These are phyloP conservation scores for Luperina testacea DNA, from an alignment of 2,888 invertebrate genomes.

Conservation along the genomic window DNA sequence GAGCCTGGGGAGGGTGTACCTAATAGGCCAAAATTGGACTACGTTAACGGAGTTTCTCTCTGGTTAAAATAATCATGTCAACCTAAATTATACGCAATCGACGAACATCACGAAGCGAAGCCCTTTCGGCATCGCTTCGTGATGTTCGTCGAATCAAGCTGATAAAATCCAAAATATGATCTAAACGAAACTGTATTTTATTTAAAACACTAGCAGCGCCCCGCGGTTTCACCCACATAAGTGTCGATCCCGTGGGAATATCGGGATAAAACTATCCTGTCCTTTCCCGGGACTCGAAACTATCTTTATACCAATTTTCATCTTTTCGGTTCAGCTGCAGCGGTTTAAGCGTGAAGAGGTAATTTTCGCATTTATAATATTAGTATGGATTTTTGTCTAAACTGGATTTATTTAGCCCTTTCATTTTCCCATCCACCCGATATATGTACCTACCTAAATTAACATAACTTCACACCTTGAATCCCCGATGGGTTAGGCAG, in stretches of 20 bases:
- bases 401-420: background rate
- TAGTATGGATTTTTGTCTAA: background rate
- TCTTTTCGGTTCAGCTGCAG: too few relatives aligned
- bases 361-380: too few relatives aligned
- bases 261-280: too few relatives aligned
- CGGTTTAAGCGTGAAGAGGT: too few relatives aligned
- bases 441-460: background rate
- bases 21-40: slow-evolving; percentile 2
- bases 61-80: slow-evolving; percentile 29
- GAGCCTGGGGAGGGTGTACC: background rate
- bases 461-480: background rate
- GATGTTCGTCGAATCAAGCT: slow-evolving; percentile 12
- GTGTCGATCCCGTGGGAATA: too few relatives aligned
- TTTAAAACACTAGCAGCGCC: too few relatives aligned
- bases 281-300: too few relatives aligned
- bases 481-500: background rate
- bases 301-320: too few relatives aligned
- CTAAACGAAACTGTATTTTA: slow-evolving; percentile 1
- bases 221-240: too few relatives aligned
- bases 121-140: slow-evolving; percentile 12
- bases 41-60: slow-evolving; percentile 14
- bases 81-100: slow-evolving; percentile 28
- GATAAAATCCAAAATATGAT: background rate
- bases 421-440: background rate
- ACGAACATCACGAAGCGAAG: too few relatives aligned